Conservation (phyloP, 2,888 invertebrate genomes). For the Lithophane ornitopus region DNA sequence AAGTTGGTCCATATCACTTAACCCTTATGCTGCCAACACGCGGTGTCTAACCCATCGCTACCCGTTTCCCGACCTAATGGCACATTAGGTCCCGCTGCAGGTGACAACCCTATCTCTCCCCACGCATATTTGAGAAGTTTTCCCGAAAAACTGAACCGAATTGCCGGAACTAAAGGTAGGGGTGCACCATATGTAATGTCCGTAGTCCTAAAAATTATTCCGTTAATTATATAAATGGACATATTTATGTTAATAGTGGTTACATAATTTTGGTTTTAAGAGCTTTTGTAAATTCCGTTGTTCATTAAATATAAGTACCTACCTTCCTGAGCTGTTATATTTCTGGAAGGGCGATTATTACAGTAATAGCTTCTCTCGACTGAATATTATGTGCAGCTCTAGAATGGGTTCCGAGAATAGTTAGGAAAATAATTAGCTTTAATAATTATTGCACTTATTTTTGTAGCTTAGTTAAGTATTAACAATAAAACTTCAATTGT, state of each 20-base stretch:
- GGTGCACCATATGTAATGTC: conserved; percentile 63
- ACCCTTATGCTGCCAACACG: conserved; percentile 65
- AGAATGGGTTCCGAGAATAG: conserved; percentile 7
- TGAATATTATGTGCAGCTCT: conserved; percentile 31
- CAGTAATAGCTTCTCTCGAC: neutral
- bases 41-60: conserved; percentile 62
- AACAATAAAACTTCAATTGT: too few relatives aligned
- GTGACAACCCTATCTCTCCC: conserved; percentile 85
- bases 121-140: conserved; percentile 85
- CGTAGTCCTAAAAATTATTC: conserved; percentile 36
- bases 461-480: neutral
- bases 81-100: conserved; percentile 86
- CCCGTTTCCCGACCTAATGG: conserved; percentile 84
- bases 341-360: conserved; percentile 7
- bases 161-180: conserved; percentile 53
- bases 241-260: conserved; percentile 48
- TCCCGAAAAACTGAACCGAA: conserved; percentile 67
- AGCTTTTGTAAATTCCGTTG: conserved; percentile 36
- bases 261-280: conserved; percentile 43
- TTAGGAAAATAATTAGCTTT: neutral
- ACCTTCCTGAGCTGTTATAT: conserved; percentile 18
- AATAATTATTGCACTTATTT: neutral
- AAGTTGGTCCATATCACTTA: conserved; percentile 63
- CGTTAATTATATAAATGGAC: conserved; percentile 44
- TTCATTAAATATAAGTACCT: conserved; percentile 48